Conservation (phyloP, 2,888 invertebrate genomes). For the Scaptomyza tumidula region DNA sequence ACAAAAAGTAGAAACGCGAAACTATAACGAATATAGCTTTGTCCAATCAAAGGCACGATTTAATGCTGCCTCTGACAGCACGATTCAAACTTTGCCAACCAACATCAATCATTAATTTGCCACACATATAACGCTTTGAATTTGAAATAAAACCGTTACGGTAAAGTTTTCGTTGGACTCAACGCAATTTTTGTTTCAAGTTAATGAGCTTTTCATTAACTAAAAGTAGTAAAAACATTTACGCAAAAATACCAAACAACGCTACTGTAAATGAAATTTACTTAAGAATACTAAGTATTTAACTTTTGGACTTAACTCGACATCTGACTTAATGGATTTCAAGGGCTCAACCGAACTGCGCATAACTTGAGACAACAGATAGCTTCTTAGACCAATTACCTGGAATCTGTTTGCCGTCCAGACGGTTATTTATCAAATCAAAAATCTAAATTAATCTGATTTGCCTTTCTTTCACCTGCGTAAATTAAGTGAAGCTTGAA, state of each 20-base stretch:
- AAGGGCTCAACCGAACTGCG: not conserved
- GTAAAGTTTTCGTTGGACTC: not conserved
- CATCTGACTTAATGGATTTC: not conserved
- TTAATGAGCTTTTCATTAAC: conserved; percentile 2
- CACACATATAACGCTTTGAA: not conserved
- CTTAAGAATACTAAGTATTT: no score
- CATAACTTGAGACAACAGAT: not conserved
- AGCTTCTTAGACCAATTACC: not conserved
- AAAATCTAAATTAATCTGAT: conserved; percentile 10
- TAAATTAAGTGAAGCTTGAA: not conserved
- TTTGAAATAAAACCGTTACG: conserved; percentile 3
- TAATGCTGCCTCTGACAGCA: conserved; percentile 9
- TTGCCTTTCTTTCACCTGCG: not conserved
- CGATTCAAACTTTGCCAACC: conserved; percentile 2
- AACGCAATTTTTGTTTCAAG: not conserved
- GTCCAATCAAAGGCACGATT: conserved; percentile 25
- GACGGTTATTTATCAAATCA: not conserved
- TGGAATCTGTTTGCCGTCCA: not conserved
- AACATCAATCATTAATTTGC: conserved; percentile 3
- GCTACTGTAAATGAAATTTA: not conserved
- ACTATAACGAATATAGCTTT: conserved; percentile 9
- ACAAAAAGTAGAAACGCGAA: not conserved
- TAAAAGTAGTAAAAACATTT: not conserved
- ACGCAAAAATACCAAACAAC: not conserved
- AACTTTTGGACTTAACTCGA: not conserved